A percentile compares a stretch with the other conserved stretches of the same genome.
phyloP scores from a whole-genome alignment of 2,888 invertebrate species.

The Onchidella celtica region DNA sequence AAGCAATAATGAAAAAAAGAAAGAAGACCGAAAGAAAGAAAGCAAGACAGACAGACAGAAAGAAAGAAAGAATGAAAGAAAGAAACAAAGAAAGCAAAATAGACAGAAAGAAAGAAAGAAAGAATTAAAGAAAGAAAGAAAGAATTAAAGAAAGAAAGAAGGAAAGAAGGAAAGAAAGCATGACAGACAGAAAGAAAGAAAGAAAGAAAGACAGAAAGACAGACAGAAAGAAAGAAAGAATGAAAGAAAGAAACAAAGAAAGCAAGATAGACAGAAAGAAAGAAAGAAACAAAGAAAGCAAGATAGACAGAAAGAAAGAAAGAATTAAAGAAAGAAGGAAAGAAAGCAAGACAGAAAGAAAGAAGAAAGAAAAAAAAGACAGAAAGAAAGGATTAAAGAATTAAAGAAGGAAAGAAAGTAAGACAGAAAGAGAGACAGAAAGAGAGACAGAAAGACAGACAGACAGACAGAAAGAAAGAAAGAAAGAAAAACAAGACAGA shows the following conservation, averaged over 20 bases:
- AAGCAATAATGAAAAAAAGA: background rate
- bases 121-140: no score
- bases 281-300: background rate
- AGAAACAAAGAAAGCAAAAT: no score
- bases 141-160: no score
- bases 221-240: background rate
- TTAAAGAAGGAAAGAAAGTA: background rate
- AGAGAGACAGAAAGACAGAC: constrained; percentile 1
- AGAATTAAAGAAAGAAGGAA: background rate
- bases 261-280: background rate
- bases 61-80: no score
- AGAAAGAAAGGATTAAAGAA: no score
- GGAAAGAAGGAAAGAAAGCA: no score
- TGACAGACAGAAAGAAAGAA: no score
- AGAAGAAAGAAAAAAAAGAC: no score
- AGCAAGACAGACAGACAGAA: background rate
- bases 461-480: background rate
- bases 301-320: constrained; percentile 7
- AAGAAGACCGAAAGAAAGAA: background rate
- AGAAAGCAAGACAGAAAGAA: background rate
- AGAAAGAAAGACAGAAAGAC: no score
- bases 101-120: no score
- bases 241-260: background rate
- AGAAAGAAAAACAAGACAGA: no score
- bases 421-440: constrained; percentile 8